phyloP scores from a whole-genome alignment of 2,888 invertebrate genomes.

The Stenurella melanura region DNA sequence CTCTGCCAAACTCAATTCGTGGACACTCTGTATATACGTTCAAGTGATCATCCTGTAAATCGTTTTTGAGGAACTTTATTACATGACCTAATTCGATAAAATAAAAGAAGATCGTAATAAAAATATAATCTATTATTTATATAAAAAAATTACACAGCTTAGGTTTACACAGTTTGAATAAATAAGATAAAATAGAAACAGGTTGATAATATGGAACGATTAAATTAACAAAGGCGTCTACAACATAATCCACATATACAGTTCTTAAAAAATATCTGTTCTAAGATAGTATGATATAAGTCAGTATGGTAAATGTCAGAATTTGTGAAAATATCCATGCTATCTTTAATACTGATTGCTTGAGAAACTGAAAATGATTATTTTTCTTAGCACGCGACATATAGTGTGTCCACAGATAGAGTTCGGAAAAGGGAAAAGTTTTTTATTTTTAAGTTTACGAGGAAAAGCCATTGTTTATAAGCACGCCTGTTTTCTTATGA shows the following conservation, averaged over 20 bases:
- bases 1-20: no score
- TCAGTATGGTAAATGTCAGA: neutral
- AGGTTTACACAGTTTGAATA: conserved; percentile 33
- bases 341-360: conserved; percentile 8
- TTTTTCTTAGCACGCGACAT: no score
- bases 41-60: no score
- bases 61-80: no score
- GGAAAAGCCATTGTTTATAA: no score
- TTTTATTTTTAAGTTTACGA: no score
- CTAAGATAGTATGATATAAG: neutral
- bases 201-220: conserved; percentile 9
- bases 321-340: neutral
- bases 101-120: neutral
- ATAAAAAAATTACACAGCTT: conserved; percentile 29
- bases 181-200: conserved; percentile 37
- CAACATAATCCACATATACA: neutral
- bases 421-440: no score
- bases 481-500: no score
- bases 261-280: conserved; percentile 11
- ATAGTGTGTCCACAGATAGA: no score
- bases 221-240: conserved; percentile 5
- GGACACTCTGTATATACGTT: no score
- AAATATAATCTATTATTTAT: conserved; percentile 33
- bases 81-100: neutral
- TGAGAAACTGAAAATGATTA: neutral